phyloP scores from a whole-genome alignment of 2,888 invertebrate genomes.

The Tetropium fuscum region DNA sequence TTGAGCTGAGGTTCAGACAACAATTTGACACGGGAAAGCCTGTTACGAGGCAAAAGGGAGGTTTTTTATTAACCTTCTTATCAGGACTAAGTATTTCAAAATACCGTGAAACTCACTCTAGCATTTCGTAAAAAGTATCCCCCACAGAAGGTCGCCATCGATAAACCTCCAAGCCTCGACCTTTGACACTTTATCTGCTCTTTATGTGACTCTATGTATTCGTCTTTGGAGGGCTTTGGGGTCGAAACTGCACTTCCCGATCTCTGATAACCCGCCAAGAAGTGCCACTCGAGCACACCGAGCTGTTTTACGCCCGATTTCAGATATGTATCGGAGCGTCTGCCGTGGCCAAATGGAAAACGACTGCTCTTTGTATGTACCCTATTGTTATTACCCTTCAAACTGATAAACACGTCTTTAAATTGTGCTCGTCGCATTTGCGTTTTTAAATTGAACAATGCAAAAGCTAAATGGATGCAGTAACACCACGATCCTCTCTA shows the following conservation, averaged over 20 bases:
- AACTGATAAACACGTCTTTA: conserved; percentile 38
- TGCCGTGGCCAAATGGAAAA: conserved; percentile 34
- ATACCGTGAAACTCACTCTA: conserved; percentile 3
- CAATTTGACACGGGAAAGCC: background rate
- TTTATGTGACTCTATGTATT: conserved; percentile 45
- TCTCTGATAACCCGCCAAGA: conserved; percentile 49
- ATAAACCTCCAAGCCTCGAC: conserved; percentile 48
- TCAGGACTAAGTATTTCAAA: conserved; percentile 24
- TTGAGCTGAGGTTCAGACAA: too few relatives aligned
- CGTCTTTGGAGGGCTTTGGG: conserved; percentile 44
- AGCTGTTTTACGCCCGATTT: conserved; percentile 49
- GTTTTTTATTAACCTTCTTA: conserved; percentile 22
- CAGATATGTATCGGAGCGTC: conserved; percentile 49
- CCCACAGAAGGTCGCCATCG: conserved; percentile 42
- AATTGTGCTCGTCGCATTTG: conserved; percentile 7
- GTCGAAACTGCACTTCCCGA: conserved; percentile 44
- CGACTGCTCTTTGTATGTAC: conserved; percentile 22
- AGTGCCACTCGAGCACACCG: conserved; percentile 44
- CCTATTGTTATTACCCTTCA: conserved; percentile 35
- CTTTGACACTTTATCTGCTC: conserved; percentile 52
- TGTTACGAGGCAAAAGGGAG: background rate
- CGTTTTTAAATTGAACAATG: background rate
- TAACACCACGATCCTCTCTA: background rate
- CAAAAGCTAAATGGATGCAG: background rate
- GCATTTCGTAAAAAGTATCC: conserved; percentile 19